Percentiles rank a stretch among this genome's conserved stretches.
Evolutionary conservation across 2,888 invertebrate species (phyloP).

Genomic region (Tiphia femorata): DNA sequence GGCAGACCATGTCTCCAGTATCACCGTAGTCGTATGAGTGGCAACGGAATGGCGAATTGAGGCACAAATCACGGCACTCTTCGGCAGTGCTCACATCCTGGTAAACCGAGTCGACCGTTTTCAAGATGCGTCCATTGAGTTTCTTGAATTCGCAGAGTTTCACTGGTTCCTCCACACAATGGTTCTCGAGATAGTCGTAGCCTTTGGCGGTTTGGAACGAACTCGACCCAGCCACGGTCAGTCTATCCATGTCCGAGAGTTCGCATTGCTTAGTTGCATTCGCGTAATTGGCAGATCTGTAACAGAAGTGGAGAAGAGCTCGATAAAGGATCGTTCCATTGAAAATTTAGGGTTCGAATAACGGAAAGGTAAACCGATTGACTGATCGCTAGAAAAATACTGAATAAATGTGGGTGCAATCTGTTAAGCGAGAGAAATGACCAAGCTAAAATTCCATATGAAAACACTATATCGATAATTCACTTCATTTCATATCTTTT

Average conservation of each 20-base stretch:
- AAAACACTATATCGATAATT: too few species aligned
- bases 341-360: too few species aligned
- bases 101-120: slow-evolving; percentile 94
- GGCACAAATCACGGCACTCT: slow-evolving; percentile 89
- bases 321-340: too few species aligned
- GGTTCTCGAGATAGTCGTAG: slow-evolving; percentile 90
- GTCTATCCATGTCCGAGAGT: slow-evolving; percentile 91
- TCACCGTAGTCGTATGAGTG: slow-evolving; percentile 96
- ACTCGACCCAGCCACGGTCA: slow-evolving; percentile 86
- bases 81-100: slow-evolving; percentile 89
- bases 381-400: too few species aligned
- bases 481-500: too few species aligned
- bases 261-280: slow-evolving; percentile 88
- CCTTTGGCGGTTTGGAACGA: slow-evolving; percentile 76
- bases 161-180: slow-evolving; percentile 94
- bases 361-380: too few species aligned
- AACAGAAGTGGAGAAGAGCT: slow-evolving; percentile 46
- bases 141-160: slow-evolving; percentile 95
- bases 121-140: slow-evolving; percentile 87
- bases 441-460: too few species aligned
- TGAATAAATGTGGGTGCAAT: too few species aligned
- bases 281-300: slow-evolving; percentile 92
- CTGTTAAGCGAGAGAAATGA: too few species aligned
- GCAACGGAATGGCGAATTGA: slow-evolving; percentile 88
- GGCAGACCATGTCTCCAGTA: slow-evolving; percentile 93